A percentile compares a stretch with the other conserved stretches of the same genome.
phyloP scores from a whole-genome alignment of 2,888 invertebrate genomes.

The Drosophila paracracens region DNA sequence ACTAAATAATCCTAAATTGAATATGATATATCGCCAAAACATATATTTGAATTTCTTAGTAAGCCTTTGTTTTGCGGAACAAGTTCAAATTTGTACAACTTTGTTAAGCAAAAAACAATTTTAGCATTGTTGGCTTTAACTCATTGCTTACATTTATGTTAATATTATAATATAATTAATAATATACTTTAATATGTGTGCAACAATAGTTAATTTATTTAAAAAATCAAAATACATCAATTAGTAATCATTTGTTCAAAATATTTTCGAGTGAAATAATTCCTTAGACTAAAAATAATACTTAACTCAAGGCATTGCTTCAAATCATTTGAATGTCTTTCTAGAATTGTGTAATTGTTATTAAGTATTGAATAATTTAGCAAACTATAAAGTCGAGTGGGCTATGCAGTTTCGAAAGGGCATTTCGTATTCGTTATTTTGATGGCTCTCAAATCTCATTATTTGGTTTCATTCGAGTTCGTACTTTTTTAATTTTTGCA shows the following conservation, averaged over 20 bases:
- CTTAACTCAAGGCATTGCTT: background rate
- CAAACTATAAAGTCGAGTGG: background rate
- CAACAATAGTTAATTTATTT: no score
- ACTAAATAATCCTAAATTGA: background rate
- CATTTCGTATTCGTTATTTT: slow-evolving; percentile 1
- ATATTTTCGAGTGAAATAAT: background rate
- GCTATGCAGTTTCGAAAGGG: background rate
- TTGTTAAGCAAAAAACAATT: background rate
- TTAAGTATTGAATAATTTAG: background rate
- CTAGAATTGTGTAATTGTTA: background rate
- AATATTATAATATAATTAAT: no score
- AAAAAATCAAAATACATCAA: no score
- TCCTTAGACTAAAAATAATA: background rate
- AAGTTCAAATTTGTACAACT: background rate
- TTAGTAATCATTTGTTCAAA: background rate
- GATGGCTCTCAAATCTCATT: slow-evolving; percentile 2
- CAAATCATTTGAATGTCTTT: background rate
- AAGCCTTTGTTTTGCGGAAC: no score
- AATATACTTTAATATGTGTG: no score
- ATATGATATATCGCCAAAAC: background rate
- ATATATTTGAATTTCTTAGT: background rate
- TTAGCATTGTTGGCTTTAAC: no score
- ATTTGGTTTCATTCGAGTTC: slow-evolving; percentile 52
- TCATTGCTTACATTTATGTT: no score
- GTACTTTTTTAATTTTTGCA: slow-evolving; percentile 65